Conservation (phyloP, 2,888 invertebrate genomes). For the Drosophila multiciliata region DNA sequence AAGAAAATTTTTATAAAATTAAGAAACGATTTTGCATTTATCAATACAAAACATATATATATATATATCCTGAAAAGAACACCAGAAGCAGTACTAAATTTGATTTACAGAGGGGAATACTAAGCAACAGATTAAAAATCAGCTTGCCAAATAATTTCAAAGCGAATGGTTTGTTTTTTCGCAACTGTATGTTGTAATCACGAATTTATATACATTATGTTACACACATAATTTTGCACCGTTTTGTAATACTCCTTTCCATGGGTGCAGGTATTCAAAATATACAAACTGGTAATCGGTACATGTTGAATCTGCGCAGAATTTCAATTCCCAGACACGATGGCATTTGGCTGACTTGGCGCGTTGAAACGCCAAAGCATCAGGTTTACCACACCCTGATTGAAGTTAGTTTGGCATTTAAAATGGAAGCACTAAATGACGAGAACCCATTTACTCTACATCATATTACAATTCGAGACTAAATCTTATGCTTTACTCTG, state of each 20-base stretch:
- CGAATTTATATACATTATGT: background rate
- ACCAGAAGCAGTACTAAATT: background rate
- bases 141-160: background rate
- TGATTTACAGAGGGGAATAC: background rate
- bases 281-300: slow-evolving; percentile 35
- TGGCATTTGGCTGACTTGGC: slow-evolving; percentile 43
- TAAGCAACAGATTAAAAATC: background rate
- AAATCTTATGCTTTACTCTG: slow-evolving; percentile 1
- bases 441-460: slow-evolving; percentile 16
- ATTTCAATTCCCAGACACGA: slow-evolving; percentile 55
- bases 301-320: slow-evolving; percentile 39
- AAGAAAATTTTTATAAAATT: background rate
- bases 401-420: slow-evolving; percentile 54
- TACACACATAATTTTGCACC: background rate
- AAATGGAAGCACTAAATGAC: slow-evolving; percentile 43
- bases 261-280: background rate
- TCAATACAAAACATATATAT: background rate
- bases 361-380: slow-evolving; percentile 18
- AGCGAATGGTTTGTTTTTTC: background rate
- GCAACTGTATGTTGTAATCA: background rate
- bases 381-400: slow-evolving; percentile 56
- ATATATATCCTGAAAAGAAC: too few relatives aligned
- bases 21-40: background rate
- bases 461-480: slow-evolving; percentile 3
- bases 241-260: background rate